phyloP scores from a whole-genome alignment of 1,140 invertebrate species.

The Drosophila malerkotliana region DNA sequence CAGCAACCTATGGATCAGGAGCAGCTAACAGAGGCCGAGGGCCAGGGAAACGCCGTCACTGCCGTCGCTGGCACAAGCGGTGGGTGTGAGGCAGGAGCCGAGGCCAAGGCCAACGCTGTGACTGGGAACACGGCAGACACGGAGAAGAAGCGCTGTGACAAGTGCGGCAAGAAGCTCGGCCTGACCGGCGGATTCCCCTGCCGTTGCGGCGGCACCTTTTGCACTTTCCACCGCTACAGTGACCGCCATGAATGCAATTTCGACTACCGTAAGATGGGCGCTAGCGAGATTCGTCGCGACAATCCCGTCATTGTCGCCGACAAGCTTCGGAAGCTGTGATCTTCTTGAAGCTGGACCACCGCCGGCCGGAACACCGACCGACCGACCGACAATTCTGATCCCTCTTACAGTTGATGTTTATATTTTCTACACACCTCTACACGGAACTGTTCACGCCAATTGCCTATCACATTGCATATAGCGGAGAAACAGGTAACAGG shows the following conservation, averaged over 20 bases:
- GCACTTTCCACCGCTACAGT: conserved; percentile 60
- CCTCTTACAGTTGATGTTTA: background rate
- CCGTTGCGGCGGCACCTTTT: conserved; percentile 62
- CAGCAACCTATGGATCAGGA: background rate
- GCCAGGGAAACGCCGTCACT: background rate
- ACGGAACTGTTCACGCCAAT: background rate
- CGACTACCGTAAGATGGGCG: conserved; percentile 66
- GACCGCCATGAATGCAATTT: conserved; percentile 72
- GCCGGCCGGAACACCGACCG: background rate
- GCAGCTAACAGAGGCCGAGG: background rate
- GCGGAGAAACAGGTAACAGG: background rate
- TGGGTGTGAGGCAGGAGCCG: background rate
- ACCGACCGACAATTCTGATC: background rate
- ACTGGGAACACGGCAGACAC: background rate
- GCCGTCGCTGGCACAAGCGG: background rate
- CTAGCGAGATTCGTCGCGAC: conserved; percentile 60
- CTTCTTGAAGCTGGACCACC: too few species aligned
- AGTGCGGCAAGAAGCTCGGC: conserved; percentile 65
- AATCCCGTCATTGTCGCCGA: conserved; percentile 54
- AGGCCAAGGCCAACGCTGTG: background rate
- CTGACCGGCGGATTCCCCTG: conserved; percentile 59
- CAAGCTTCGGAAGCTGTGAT: conserved; percentile 55
- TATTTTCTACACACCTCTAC: conserved; percentile 3
- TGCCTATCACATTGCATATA: background rate
- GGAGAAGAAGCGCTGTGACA: conserved; percentile 53